Percentiles rank a stretch among this genome's conserved stretches.
Evolutionary conservation across 2,797 vertebrate genomes (phyloP).

Genomic region (Lacerta agilis): DNA sequence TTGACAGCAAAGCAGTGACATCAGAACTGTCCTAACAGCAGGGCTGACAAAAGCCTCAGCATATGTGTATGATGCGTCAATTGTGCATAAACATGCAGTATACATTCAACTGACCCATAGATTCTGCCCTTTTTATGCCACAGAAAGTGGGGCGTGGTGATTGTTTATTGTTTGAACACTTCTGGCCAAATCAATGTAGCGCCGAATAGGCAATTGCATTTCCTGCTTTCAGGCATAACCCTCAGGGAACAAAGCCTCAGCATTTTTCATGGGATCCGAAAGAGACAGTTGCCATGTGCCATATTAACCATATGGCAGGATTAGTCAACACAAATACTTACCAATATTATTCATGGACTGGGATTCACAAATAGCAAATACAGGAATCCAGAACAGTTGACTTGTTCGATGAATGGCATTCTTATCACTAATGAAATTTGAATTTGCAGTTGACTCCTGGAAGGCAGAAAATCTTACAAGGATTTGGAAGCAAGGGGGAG

Average conservation of each 20-base stretch:
- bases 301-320: too few relatives aligned
- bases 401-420: not conserved
- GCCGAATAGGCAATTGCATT: constrained; percentile 50
- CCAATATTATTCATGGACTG: not conserved
- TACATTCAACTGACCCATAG: not conserved
- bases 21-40: not conserved
- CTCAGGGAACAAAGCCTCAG: constrained; percentile 39
- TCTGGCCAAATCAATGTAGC: not conserved
- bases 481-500: accelerated
- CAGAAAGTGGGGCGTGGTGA: not conserved
- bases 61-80: not conserved
- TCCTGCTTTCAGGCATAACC: constrained; percentile 34
- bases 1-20: not conserved
- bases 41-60: not conserved
- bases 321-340: not conserved
- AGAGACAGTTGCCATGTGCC: too few relatives aligned
- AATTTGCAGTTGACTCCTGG: not conserved
- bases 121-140: not conserved
- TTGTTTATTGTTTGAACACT: not conserved
- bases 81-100: not conserved
- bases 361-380: not conserved
- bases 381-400: not conserved
- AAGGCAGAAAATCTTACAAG: not conserved
- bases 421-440: not conserved
- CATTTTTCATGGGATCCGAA: not conserved